Conservation (phyloP, 2,797 vertebrate species). For the Cetoscarus ocellatus region DNA sequence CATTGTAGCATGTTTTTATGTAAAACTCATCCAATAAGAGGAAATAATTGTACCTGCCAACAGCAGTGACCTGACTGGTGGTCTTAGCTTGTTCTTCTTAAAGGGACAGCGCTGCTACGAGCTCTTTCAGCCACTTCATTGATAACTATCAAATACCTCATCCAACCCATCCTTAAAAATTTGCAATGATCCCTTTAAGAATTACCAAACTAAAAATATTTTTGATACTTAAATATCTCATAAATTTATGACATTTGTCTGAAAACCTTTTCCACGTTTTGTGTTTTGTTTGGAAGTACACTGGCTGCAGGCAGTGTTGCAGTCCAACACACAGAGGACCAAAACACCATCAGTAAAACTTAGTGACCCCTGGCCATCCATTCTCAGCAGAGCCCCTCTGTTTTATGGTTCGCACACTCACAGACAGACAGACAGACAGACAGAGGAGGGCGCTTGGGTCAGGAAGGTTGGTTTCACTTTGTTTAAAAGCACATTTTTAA, state of each 20-base stretch:
- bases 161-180: too few relatives aligned
- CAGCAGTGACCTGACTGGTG: too few relatives aligned
- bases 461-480: neutral
- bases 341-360: slow-evolving; percentile 9
- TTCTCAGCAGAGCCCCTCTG: neutral
- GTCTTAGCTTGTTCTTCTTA: too few relatives aligned
- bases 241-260: neutral
- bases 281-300: slow-evolving; percentile 2
- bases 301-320: slow-evolving; percentile 15
- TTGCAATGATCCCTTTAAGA: too few relatives aligned
- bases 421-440: neutral
- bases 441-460: neutral
- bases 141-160: too few relatives aligned
- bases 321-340: neutral
- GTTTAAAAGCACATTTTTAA: neutral
- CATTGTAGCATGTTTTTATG: too few relatives aligned
- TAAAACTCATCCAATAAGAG: too few relatives aligned
- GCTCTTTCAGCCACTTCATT: too few relatives aligned
- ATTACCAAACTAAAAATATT: too few relatives aligned
- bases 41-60: too few relatives aligned
- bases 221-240: neutral
- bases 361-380: slow-evolving; percentile 1
- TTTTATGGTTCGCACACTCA: neutral
- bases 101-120: too few relatives aligned
- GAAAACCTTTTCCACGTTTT: neutral